Evolutionary conservation across 2,113 vertebrate species (phyloP).

Genomic region (Callorhinus ursinus): DNA sequence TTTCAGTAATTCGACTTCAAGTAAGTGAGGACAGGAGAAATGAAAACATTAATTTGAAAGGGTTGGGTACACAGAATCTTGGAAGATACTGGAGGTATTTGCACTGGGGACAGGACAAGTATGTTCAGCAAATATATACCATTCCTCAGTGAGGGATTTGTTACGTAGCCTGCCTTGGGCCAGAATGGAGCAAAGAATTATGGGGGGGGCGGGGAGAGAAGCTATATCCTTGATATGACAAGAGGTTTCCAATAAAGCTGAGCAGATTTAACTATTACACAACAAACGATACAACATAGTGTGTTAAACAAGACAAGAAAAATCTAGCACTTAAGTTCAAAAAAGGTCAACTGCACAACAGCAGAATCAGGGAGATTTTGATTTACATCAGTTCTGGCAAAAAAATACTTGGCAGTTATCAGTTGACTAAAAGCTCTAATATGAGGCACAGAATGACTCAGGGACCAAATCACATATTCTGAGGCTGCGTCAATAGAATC

Average conservation of each 20-base stretch:
- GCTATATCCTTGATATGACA: background rate
- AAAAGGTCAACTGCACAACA: background rate
- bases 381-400: constrained; percentile 6
- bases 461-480: background rate
- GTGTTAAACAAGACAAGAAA: background rate
- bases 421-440: background rate
- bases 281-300: background rate
- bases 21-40: background rate
- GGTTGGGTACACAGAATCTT: background rate
- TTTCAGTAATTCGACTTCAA: constrained; percentile 35
- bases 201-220: background rate
- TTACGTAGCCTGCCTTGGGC: background rate
- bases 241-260: constrained; percentile 28
- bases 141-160: background rate
- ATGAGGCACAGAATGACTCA: background rate
- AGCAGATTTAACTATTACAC: constrained; percentile 30
- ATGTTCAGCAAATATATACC: background rate
- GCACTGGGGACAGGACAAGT: background rate
- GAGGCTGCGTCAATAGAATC: background rate
- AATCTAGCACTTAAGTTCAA: background rate
- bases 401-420: background rate
- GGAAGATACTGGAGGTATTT: background rate
- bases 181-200: background rate
- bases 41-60: constrained; percentile 49
- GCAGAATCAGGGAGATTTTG: background rate